Conservation (phyloP, 2,797 vertebrate species). For the Erethizon dorsatum region DNA sequence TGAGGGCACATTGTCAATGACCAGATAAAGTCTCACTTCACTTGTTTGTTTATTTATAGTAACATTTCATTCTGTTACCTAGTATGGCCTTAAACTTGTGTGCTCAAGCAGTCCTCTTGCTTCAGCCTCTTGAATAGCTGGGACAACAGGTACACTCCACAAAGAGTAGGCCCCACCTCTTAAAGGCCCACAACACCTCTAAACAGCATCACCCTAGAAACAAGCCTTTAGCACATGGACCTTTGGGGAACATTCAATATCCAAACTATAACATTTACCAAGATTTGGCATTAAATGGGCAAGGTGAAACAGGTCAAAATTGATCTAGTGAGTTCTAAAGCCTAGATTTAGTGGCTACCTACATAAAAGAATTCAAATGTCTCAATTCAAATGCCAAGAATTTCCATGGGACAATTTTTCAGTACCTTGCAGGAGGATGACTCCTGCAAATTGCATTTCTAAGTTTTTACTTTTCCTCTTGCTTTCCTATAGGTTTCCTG, state of each 20-base stretch:
- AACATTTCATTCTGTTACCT: not conserved
- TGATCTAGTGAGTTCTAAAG: not conserved
- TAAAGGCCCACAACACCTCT: not conserved
- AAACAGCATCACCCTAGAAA: not conserved
- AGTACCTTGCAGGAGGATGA: not conserved
- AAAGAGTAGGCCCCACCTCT: not conserved
- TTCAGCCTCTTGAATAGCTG: not conserved
- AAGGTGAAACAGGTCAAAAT: not conserved
- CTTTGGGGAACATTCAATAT: not conserved
- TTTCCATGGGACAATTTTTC: not conserved
- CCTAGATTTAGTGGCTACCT: not conserved
- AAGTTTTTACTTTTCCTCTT: not conserved
- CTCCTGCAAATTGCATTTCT: not conserved
- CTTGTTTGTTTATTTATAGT: not conserved
- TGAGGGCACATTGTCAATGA: not conserved
- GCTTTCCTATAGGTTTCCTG: constrained; percentile 3
- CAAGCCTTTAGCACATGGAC: not conserved
- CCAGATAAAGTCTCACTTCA: not conserved
- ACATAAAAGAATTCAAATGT: constrained; percentile 42
- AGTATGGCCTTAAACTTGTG: not conserved
- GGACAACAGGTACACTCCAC: not conserved
- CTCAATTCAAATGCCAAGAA: not conserved
- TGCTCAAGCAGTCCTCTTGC: not conserved
- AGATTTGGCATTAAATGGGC: not conserved
- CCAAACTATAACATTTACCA: not conserved